Conservation (phyloP, 2,888 invertebrate species). For the Agrotis exclamationis region DNA sequence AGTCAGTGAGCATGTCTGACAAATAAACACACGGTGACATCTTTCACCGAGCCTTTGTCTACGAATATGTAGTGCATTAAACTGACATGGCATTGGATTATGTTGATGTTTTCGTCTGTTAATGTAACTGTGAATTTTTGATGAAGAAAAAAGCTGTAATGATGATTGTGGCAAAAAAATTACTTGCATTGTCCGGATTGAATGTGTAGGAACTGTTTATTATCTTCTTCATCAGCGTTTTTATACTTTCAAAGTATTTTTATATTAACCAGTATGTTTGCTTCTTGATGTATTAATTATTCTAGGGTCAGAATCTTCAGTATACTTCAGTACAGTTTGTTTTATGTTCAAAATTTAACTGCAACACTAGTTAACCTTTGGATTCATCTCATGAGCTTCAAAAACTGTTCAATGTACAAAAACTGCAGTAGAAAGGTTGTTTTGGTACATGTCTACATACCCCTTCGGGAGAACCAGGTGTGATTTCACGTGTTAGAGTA, state of each 20-base stretch:
- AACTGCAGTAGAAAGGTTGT: too few relatives aligned
- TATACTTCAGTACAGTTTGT: too few relatives aligned
- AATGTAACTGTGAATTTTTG: constrained; percentile 1
- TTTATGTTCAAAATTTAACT: not conserved
- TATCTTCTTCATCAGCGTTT: too few relatives aligned
- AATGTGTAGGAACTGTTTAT: too few relatives aligned
- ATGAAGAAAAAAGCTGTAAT: not conserved
- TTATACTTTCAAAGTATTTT: too few relatives aligned
- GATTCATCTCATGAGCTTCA: not conserved
- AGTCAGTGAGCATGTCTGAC: constrained; percentile 64
- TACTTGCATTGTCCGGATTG: too few relatives aligned
- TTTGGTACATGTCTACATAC: not conserved
- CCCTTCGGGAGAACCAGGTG: not conserved
- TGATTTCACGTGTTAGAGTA: not conserved
- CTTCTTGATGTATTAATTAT: not conserved
- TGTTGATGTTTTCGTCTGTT: constrained; percentile 6
- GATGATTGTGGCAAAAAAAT: not conserved
- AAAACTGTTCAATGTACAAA: not conserved
- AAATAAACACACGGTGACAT: constrained; percentile 54
- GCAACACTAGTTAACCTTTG: constrained; percentile 2
- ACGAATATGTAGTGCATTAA: constrained; percentile 47
- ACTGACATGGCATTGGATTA: constrained; percentile 1
- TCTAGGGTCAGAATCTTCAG: not conserved
- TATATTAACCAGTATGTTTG: too few relatives aligned
- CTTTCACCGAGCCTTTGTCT: constrained; percentile 54